Percentiles rank a stretch among this genome's conserved stretches.
Conservation (phyloP, 2,888 invertebrate species). For the Troilus luridus region DNA sequence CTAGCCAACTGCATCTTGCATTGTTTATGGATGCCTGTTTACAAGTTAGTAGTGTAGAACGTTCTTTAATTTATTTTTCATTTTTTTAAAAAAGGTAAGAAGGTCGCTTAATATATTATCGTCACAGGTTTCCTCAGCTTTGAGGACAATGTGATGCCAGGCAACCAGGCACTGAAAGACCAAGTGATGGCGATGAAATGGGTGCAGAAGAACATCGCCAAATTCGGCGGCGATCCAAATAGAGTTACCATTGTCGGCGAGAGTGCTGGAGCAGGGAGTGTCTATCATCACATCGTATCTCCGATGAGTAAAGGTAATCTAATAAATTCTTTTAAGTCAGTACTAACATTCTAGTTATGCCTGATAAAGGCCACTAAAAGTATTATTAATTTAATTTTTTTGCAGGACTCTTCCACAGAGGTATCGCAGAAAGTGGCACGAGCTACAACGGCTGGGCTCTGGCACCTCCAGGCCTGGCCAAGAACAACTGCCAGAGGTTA, state of each 20-base stretch:
- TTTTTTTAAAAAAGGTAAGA: no score
- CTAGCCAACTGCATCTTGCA: no score
- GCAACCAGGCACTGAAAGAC: slow-evolving; percentile 8
- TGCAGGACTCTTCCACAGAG: slow-evolving; percentile 31
- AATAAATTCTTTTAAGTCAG: neutral
- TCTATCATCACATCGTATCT: slow-evolving; percentile 30
- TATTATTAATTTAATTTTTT: neutral
- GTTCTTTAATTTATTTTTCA: no score
- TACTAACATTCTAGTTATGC: no score
- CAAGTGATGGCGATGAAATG: slow-evolving; percentile 12
- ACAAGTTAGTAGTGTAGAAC: no score
- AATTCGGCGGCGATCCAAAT: neutral
- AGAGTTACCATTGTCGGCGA: neutral
- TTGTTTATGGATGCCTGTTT: no score
- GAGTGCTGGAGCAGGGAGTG: slow-evolving; percentile 30
- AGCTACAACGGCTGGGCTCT: slow-evolving; percentile 22
- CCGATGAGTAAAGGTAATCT: neutral
- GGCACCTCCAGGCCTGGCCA: neutral
- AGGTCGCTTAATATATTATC: neutral
- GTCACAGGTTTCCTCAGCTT: neutral
- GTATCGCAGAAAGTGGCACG: slow-evolving; percentile 50
- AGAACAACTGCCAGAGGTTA: neutral
- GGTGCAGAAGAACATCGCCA: slow-evolving; percentile 7
- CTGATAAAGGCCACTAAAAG: no score
- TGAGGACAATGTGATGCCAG: neutral